Percentiles rank a stretch among this genome's conserved stretches.
Conservation (phyloP, 1,140 invertebrate genomes). For the Paracyclopina nana region DNA sequence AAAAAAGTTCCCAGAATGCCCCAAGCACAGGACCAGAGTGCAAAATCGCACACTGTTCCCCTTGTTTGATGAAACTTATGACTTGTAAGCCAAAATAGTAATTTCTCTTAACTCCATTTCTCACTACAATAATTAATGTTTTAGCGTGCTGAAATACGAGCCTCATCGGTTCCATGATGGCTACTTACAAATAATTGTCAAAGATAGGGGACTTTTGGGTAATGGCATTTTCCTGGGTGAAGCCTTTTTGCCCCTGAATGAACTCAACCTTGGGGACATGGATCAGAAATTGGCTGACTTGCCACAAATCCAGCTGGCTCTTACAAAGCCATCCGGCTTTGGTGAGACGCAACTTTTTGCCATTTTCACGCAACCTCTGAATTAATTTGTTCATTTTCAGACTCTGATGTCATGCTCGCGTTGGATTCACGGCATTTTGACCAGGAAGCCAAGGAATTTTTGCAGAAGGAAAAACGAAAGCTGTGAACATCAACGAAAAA, state of each 20-base stretch:
- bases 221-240: conserved; percentile 84
- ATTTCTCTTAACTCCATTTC: conserved; percentile 16
- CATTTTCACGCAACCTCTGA: conserved; percentile 10
- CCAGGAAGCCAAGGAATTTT: conserved; percentile 68
- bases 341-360: conserved; percentile 28
- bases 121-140: neutral
- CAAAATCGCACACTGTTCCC: conserved; percentile 83
- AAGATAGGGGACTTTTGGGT: conserved; percentile 72
- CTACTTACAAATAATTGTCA: conserved; percentile 64
- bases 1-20: conserved; percentile 49
- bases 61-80: conserved; percentile 77
- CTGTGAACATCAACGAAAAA: no score
- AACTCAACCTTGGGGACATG: conserved; percentile 38
- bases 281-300: conserved; percentile 36
- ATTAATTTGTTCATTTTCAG: conserved; percentile 33
- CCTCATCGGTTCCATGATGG: conserved; percentile 36
- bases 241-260: conserved; percentile 56
- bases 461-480: conserved; percentile 54
- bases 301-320: conserved; percentile 51
- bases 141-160: conserved; percentile 15
- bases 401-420: conserved; percentile 50
- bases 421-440: conserved; percentile 65
- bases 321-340: conserved; percentile 51
- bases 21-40: conserved; percentile 60
- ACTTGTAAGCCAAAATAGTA: conserved; percentile 48